phyloP scores from a whole-genome alignment of 2,797 vertebrate species.

The Petrocephalus sullivani region DNA sequence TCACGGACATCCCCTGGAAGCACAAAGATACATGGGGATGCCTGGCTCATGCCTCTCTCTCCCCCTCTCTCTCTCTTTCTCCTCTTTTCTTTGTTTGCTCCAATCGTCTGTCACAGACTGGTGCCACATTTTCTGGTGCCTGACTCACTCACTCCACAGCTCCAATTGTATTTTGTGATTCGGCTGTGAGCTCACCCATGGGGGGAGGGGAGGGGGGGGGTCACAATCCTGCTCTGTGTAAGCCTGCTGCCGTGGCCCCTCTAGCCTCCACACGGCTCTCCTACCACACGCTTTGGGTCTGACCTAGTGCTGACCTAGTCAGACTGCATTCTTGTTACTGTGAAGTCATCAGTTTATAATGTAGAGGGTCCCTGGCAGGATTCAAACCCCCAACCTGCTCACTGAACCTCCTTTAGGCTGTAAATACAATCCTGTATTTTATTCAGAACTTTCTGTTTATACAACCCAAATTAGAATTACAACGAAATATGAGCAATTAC shows the following conservation, averaged over 20 bases:
- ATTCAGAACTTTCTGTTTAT: background rate
- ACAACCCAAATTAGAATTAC: background rate
- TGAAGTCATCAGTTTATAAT: background rate
- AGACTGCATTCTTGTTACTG: background rate
- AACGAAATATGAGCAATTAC: background rate
- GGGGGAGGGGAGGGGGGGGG: slow-evolving; percentile 23
- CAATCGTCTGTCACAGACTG: slow-evolving; percentile 17
- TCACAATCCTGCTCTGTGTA: background rate
- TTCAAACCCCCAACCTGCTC: background rate
- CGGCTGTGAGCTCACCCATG: slow-evolving; percentile 47
- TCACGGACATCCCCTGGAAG: background rate
- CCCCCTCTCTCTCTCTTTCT: background rate
- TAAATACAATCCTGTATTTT: background rate
- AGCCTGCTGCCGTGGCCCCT: background rate
- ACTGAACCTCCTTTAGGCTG: background rate
- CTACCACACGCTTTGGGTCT: background rate
- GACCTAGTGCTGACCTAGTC: background rate
- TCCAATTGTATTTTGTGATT: slow-evolving; percentile 35
- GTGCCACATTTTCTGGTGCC: slow-evolving; percentile 31
- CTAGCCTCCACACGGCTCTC: background rate
- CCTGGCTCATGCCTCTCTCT: background rate
- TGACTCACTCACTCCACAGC: slow-evolving; percentile 26
- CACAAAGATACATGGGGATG: background rate
- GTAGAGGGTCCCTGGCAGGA: background rate
- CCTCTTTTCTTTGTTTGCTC: slow-evolving; percentile 3